These are phyloP conservation scores for Sepiola atlantica DNA, from an alignment of 2,888 invertebrate genomes.

Conservation along the genomic window DNA sequence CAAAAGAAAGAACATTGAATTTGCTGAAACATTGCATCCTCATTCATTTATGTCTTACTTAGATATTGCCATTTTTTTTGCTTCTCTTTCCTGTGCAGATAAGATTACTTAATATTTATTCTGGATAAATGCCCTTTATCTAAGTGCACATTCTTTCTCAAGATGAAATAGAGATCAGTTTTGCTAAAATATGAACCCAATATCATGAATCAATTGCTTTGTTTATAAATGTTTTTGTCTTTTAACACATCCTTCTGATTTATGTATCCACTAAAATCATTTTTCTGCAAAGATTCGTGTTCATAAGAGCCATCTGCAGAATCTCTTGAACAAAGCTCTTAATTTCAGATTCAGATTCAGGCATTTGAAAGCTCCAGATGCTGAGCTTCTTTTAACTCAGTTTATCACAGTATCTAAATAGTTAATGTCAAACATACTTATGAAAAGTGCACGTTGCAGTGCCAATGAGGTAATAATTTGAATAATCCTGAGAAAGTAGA, in stretches of 20 bases:
- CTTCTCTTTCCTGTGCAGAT: neutral
- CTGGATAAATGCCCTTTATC: neutral
- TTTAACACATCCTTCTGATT: neutral
- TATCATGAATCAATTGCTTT: neutral
- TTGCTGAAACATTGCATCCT: neutral
- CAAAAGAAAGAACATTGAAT: neutral
- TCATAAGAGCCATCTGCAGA: neutral
- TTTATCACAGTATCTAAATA: neutral
- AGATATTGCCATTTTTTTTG: neutral
- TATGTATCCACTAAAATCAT: neutral
- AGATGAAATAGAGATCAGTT: neutral
- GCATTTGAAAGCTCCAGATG: neutral
- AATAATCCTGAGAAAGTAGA: too few relatives aligned
- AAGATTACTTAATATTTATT: neutral
- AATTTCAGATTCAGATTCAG: neutral
- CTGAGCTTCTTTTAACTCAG: neutral
- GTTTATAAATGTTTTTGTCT: neutral
- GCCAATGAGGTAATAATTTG: too few relatives aligned
- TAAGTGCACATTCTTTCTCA: conserved; percentile 18
- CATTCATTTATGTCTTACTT: neutral
- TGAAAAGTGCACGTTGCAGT: too few relatives aligned
- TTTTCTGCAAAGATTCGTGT: neutral
- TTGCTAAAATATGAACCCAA: neutral
- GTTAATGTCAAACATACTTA: neutral
- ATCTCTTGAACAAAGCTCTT: neutral